Evolutionary conservation across 92 coral and sea anemone genomes (phyloP).

Genomic region (Isaurus tuberculatus): DNA sequence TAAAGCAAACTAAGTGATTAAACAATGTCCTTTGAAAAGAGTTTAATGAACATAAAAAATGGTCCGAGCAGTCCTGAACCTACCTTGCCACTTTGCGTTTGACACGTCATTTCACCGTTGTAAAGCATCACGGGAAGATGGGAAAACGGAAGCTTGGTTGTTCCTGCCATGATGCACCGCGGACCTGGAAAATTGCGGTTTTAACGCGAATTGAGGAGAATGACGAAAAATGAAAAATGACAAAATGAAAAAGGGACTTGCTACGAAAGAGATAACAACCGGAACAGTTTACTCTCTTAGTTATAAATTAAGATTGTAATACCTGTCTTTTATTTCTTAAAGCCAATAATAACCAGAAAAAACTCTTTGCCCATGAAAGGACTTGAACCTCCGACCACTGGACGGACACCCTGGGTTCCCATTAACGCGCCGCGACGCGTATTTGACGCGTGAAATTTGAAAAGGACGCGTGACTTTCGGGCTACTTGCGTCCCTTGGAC

Average conservation of each 20-base stretch:
- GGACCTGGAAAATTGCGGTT: constrained; percentile 66
- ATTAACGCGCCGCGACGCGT: no score
- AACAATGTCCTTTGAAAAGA: neutral
- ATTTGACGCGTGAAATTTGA: no score
- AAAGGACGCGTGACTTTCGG: no score
- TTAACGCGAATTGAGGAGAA: neutral
- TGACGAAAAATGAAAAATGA: neutral
- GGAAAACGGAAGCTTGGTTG: constrained; percentile 96
- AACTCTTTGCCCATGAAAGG: no score
- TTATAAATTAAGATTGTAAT: no score
- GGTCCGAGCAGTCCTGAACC: neutral
- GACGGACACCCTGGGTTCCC: no score
- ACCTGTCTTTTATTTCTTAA: no score
- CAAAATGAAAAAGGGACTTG: neutral
- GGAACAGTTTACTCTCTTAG: no score
- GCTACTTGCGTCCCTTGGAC: no score
- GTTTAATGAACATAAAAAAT: neutral
- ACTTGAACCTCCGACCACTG: no score
- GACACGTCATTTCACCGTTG: constrained; percentile 96
- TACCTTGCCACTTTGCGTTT: constrained; percentile 99
- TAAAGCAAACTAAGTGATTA: neutral
- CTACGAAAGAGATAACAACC: no score
- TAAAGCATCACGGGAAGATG: constrained; percentile 93
- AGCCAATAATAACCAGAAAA: no score
- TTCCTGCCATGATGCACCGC: constrained; percentile 90